These are phyloP conservation scores for Tetragonisca angustula DNA, from an alignment of 2,888 invertebrate species.

Conservation along the genomic window DNA sequence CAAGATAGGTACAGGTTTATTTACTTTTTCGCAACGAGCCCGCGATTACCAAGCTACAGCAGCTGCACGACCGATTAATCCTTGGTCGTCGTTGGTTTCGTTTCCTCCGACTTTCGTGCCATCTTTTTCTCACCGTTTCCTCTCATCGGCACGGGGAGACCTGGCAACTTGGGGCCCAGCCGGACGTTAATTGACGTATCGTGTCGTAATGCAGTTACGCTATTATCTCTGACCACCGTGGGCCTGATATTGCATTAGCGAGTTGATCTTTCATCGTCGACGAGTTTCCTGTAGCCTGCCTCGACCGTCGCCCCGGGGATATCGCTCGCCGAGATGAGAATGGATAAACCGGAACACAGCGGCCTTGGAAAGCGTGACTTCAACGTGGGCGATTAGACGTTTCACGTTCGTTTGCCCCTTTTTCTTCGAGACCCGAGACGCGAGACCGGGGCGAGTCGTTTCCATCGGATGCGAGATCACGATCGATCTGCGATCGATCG, in stretches of 20 bases:
- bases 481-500: neutral
- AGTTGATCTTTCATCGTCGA: slow-evolving; percentile 75
- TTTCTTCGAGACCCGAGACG: neutral
- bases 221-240: slow-evolving; percentile 76
- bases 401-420: slow-evolving; percentile 51
- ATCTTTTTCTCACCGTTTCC: slow-evolving; percentile 38
- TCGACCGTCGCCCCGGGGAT: slow-evolving; percentile 61
- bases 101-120: slow-evolving; percentile 8
- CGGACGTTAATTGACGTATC: slow-evolving; percentile 80
- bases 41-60: slow-evolving; percentile 55
- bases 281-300: slow-evolving; percentile 65
- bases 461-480: neutral
- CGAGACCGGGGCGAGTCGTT: neutral
- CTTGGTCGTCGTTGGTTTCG: slow-evolving; percentile 47
- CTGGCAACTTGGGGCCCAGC: slow-evolving; percentile 67
- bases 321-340: slow-evolving; percentile 45
- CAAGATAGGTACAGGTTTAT: slow-evolving; percentile 34
- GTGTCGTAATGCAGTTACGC: slow-evolving; percentile 78
- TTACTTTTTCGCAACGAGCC: slow-evolving; percentile 57
- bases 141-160: slow-evolving; percentile 59
- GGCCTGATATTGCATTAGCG: slow-evolving; percentile 76
- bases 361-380: slow-evolving; percentile 73
- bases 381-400: slow-evolving; percentile 66
- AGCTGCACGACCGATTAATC: slow-evolving; percentile 43
- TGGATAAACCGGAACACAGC: slow-evolving; percentile 61